Percentiles rank a stretch among this genome's conserved stretches.
These are phyloP conservation scores for Datnioides undecimradiatus DNA, from an alignment of 2,113 vertebrate genomes.

Conservation along the genomic window DNA sequence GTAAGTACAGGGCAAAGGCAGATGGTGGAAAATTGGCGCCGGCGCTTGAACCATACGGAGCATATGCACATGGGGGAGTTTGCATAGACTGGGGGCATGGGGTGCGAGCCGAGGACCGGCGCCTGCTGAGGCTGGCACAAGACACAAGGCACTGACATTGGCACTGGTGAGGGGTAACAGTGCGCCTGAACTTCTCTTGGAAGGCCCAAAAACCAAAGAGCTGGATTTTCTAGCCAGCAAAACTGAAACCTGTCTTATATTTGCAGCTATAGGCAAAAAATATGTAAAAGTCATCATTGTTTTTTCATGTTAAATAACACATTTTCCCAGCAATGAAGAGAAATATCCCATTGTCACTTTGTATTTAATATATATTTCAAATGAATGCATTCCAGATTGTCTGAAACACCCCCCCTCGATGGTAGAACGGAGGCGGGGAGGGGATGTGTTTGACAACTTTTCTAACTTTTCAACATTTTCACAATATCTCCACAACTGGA, in stretches of 20 bases:
- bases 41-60: constrained; percentile 80
- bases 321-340: not conserved
- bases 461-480: not conserved
- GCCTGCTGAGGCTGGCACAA: constrained; percentile 79
- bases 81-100: constrained; percentile 76
- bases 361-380: not conserved
- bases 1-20: constrained; percentile 76
- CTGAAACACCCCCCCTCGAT: not conserved
- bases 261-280: not conserved
- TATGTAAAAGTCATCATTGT: not conserved
- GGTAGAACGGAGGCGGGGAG: not conserved
- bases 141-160: constrained; percentile 69
- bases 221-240: constrained; percentile 1
- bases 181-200: constrained; percentile 35
- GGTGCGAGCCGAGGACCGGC: constrained; percentile 71
- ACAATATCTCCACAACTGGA: too few relatives aligned
- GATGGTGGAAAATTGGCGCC: constrained; percentile 85
- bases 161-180: constrained; percentile 55
- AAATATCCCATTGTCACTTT: not conserved
- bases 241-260: not conserved
- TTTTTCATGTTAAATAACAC: not conserved
- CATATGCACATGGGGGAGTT: constrained; percentile 83
- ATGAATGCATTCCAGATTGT: not conserved
- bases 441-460: not conserved
- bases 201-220: constrained; percentile 15